Evolutionary conservation across 2,888 invertebrate species (phyloP).

Genomic region (Odiellus spinosus): DNA sequence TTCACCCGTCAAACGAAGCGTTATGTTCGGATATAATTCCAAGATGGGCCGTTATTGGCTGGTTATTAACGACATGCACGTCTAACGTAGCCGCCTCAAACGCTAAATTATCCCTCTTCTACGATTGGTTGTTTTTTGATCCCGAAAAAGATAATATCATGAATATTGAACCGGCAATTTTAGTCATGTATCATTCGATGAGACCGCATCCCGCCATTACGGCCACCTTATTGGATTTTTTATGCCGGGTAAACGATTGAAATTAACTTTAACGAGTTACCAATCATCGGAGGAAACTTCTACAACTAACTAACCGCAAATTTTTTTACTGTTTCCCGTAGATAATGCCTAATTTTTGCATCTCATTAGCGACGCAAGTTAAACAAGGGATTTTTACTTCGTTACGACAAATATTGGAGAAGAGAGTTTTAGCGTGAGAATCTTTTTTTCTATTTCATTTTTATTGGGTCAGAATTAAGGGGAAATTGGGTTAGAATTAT

Average conservation of each 20-base stretch:
- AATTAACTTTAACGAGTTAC: slow-evolving; percentile 2
- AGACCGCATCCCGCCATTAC: slow-evolving; percentile 78
- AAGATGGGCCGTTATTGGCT: slow-evolving; percentile 85
- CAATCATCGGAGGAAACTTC: neutral
- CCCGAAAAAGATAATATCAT: slow-evolving; percentile 81
- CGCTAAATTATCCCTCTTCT: slow-evolving; percentile 78
- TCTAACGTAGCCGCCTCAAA: slow-evolving; percentile 75
- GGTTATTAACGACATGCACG: slow-evolving; percentile 79
- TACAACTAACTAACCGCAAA: neutral
- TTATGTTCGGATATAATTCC: slow-evolving; percentile 88
- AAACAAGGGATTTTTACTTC: slow-evolving; percentile 65
- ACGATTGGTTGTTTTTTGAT: slow-evolving; percentile 86
- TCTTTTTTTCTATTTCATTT: too few relatives aligned
- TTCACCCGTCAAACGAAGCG: slow-evolving; percentile 82
- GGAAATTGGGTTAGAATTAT: too few relatives aligned
- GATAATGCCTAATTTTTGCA: slow-evolving; percentile 75
- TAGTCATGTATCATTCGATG: slow-evolving; percentile 88
- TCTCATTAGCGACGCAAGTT: slow-evolving; percentile 58
- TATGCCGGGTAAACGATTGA: slow-evolving; percentile 45
- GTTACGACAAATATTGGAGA: slow-evolving; percentile 68
- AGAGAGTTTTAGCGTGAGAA: slow-evolving; percentile 58
- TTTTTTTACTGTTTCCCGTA: slow-evolving; percentile 30
- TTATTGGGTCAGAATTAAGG: too few relatives aligned
- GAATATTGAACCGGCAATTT: slow-evolving; percentile 87
- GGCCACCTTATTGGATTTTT: slow-evolving; percentile 73